A percentile compares a stretch with the other conserved stretches of the same genome.
Conservation (phyloP, 2,113 vertebrate genomes). For the Phainopepla nitens region DNA sequence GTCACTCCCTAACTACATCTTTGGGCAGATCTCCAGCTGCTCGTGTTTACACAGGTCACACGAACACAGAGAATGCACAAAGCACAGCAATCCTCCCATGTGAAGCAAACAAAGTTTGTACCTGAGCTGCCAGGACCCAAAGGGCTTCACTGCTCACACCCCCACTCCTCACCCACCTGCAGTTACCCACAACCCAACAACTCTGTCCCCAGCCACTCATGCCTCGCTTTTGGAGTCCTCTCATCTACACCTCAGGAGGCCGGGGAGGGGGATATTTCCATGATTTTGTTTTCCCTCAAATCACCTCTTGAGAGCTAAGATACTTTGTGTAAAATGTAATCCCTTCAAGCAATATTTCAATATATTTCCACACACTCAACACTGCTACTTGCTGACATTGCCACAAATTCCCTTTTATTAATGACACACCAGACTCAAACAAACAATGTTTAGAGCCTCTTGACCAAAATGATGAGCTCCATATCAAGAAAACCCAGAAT, state of each 20-base stretch:
- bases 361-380: not conserved
- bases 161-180: not conserved
- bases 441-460: not conserved
- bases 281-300: not conserved
- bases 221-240: not conserved
- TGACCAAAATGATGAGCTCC: not conserved
- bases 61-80: not conserved
- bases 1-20: not conserved
- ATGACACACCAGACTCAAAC: not conserved
- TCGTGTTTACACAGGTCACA: not conserved
- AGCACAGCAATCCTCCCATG: fast-evolving
- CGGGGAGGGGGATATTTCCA: not conserved
- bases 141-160: not conserved
- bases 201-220: not conserved
- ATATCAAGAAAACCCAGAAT: not conserved
- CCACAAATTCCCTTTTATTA: not conserved
- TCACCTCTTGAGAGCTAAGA: not conserved
- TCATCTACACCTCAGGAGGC: not conserved
- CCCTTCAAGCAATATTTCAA: not conserved
- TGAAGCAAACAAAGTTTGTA: not conserved
- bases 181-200: not conserved
- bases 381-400: not conserved
- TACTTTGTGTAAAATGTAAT: not conserved
- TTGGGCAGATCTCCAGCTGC: not conserved
- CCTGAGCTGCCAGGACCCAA: not conserved